These are phyloP conservation scores for Dendrocincla fuliginosa DNA, from an alignment of 2,797 vertebrate genomes.

Conservation along the genomic window DNA sequence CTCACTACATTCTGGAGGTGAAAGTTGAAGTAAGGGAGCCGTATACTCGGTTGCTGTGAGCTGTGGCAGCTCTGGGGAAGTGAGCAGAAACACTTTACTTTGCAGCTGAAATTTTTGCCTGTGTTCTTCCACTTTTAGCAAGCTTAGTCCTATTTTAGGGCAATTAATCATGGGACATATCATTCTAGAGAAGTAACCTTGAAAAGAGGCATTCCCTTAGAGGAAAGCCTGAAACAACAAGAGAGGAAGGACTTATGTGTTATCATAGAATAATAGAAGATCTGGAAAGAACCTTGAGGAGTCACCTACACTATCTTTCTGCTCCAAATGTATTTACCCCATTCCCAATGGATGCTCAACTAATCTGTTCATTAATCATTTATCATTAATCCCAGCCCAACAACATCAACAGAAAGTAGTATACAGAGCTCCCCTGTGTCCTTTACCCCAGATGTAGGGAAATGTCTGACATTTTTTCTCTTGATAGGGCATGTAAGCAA, in stretches of 20 bases:
- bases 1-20: conserved; percentile 18
- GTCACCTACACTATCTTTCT: background rate
- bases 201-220: background rate
- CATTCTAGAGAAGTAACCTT: background rate
- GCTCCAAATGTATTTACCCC: background rate
- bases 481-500: conserved; percentile 41
- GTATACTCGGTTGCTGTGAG: background rate
- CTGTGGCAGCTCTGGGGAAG: background rate
- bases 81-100: background rate
- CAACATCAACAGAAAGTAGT: conserved; percentile 25
- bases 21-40: conserved; percentile 5
- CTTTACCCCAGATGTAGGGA: background rate
- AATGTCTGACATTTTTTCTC: conserved; percentile 31
- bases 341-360: background rate
- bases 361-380: conserved; percentile 50
- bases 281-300: conserved; percentile 23
- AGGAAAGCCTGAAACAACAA: background rate
- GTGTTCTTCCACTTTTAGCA: background rate
- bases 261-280: background rate
- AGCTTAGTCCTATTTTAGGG: background rate
- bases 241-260: background rate
- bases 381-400: conserved; percentile 21
- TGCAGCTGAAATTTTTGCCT: background rate
- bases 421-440: background rate
- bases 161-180: background rate